phyloP scores from a whole-genome alignment of 2,797 vertebrate species.

The Scolopax rusticola region DNA sequence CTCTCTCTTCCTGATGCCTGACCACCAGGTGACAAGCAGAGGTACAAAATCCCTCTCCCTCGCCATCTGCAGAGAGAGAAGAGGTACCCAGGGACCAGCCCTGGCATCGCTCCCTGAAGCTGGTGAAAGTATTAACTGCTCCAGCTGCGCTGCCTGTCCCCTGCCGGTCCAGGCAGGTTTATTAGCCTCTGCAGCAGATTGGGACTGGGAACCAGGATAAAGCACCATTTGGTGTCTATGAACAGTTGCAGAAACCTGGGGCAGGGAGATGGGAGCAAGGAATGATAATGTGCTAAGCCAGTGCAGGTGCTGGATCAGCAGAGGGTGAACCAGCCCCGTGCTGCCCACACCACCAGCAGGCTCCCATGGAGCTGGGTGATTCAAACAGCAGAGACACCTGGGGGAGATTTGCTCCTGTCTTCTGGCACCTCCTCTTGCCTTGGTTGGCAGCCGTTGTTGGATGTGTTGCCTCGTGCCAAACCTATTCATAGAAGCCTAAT shows the following conservation, averaged over 20 bases:
- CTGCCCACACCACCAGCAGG: background rate
- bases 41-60: background rate
- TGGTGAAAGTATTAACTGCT: background rate
- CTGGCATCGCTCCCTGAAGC: background rate
- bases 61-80: background rate
- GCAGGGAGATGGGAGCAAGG: background rate
- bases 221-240: background rate
- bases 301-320: conserved; percentile 6
- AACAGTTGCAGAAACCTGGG: background rate
- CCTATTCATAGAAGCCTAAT: conserved; percentile 21
- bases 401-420: background rate
- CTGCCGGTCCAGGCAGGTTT: background rate
- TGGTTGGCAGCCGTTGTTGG: background rate
- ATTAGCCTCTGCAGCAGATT: conserved; percentile 20
- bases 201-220: conserved; percentile 1
- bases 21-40: conserved; percentile 22
- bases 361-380: accelerated
- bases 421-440: conserved; percentile 14
- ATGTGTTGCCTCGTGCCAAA: background rate
- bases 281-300: background rate
- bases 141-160: conserved; percentile 1
- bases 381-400: background rate
- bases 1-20: background rate
- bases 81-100: background rate
- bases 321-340: background rate